phyloP scores from a whole-genome alignment of 2,797 vertebrate genomes.

The Gymnothorax reevesii region DNA sequence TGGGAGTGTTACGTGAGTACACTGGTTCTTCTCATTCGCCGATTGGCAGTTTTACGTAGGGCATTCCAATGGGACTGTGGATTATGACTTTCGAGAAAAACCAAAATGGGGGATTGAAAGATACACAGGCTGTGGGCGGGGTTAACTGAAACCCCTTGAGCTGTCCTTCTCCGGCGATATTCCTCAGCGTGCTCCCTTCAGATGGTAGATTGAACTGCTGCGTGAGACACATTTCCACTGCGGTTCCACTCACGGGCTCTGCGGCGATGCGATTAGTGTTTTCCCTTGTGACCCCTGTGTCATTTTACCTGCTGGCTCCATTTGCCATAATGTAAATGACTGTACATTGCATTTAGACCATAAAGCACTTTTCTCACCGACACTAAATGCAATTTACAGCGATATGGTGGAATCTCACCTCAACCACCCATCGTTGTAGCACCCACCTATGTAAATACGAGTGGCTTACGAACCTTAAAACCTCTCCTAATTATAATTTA shows the following conservation, averaged over 20 bases:
- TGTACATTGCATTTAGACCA: neutral
- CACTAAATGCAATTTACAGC: too few relatives aligned
- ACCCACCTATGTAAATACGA: too few relatives aligned
- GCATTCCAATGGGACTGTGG: neutral
- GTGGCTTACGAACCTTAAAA: too few relatives aligned
- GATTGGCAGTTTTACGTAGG: neutral
- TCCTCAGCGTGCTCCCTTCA: constrained; percentile 30
- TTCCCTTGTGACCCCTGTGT: neutral
- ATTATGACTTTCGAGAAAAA: neutral
- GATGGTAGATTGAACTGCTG: constrained; percentile 4
- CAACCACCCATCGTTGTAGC: too few relatives aligned
- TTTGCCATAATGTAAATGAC: constrained; percentile 26
- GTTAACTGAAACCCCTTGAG: constrained; percentile 31
- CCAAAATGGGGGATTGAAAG: neutral
- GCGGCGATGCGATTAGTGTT: constrained; percentile 15
- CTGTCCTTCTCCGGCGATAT: neutral
- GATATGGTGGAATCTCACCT: too few relatives aligned
- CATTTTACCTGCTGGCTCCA: neutral
- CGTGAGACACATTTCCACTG: constrained; percentile 13
- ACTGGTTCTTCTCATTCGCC: neutral
- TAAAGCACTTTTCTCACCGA: neutral
- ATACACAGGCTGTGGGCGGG: neutral
- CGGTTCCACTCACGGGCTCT: constrained; percentile 1
- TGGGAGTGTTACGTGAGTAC: neutral
- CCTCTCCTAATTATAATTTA: too few relatives aligned